phyloP scores from a whole-genome alignment of 2,113 vertebrate species.

The Clarias magur region DNA sequence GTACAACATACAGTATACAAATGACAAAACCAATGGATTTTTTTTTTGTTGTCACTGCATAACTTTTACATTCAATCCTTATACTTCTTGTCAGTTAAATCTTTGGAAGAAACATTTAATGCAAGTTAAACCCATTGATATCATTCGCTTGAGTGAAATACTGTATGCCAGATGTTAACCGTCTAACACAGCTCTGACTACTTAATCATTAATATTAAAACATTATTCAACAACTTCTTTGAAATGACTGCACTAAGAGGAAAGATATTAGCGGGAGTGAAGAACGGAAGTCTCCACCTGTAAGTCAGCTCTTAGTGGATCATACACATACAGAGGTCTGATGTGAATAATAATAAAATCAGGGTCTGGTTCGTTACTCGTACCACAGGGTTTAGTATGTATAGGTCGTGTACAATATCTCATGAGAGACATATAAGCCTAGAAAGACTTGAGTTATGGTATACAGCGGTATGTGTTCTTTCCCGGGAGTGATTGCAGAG shows the following conservation, averaged over 20 bases:
- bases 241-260: background rate
- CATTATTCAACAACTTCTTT: background rate
- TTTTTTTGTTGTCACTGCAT: constrained; percentile 27
- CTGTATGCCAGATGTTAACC: background rate
- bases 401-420: constrained; percentile 10
- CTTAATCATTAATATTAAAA: background rate
- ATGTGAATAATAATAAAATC: background rate
- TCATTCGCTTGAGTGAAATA: too few species aligned
- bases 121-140: constrained; percentile 17
- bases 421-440: constrained; percentile 15
- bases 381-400: background rate
- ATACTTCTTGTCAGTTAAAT: constrained; percentile 28
- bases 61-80: constrained; percentile 12
- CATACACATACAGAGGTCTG: background rate
- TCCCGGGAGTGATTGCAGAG: constrained; percentile 26
- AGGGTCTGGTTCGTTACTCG: background rate
- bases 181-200: background rate
- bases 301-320: background rate
- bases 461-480: constrained; percentile 25
- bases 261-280: background rate
- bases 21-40: background rate
- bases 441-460: constrained; percentile 40
- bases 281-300: background rate
- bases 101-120: background rate
- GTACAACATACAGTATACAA: constrained; percentile 42